A percentile compares a stretch with the other conserved stretches of the same genome.
phyloP scores from a whole-genome alignment of 2,888 invertebrate genomes.

The Homarus gammarus region DNA sequence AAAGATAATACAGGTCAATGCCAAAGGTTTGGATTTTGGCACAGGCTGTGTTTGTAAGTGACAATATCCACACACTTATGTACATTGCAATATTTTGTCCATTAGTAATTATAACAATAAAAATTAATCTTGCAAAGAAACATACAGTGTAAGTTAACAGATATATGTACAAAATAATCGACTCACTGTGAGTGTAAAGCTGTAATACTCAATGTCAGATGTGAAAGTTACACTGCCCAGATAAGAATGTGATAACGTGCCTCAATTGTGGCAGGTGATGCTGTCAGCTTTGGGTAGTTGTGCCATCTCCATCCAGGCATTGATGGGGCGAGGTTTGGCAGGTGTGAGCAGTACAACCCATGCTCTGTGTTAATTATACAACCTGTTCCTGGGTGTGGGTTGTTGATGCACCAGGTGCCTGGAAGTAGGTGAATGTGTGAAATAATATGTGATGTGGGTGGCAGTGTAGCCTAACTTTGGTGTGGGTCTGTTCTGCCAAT shows the following conservation, averaged over 20 bases:
- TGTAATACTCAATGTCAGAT: not conserved
- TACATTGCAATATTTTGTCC: not conserved
- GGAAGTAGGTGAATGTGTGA: slow-evolving; percentile 20
- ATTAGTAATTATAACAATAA: not conserved
- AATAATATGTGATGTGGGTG: slow-evolving; percentile 14
- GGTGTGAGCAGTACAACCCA: slow-evolving; percentile 2
- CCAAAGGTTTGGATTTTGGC: not conserved
- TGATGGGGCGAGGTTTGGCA: not conserved
- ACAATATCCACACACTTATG: not conserved
- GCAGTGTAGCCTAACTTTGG: slow-evolving; percentile 31
- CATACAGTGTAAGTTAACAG: not conserved
- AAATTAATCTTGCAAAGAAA: not conserved
- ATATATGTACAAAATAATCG: not conserved
- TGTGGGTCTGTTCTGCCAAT: slow-evolving; percentile 38
- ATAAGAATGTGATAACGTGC: slow-evolving; percentile 3
- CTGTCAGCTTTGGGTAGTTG: not conserved
- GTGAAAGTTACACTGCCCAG: not conserved
- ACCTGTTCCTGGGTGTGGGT: slow-evolving; percentile 22
- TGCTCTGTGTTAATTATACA: not conserved
- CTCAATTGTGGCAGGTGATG: not conserved
- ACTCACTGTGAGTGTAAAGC: not conserved
- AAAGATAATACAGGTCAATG: not conserved
- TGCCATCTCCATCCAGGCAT: slow-evolving; percentile 9
- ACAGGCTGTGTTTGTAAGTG: not conserved
- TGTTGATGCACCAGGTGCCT: slow-evolving; percentile 16